A percentile compares a stretch with the other conserved stretches of the same genome.
These are phyloP conservation scores for Drosophila nikananu DNA, from an alignment of 1,140 invertebrate species.

Conservation along the genomic window DNA sequence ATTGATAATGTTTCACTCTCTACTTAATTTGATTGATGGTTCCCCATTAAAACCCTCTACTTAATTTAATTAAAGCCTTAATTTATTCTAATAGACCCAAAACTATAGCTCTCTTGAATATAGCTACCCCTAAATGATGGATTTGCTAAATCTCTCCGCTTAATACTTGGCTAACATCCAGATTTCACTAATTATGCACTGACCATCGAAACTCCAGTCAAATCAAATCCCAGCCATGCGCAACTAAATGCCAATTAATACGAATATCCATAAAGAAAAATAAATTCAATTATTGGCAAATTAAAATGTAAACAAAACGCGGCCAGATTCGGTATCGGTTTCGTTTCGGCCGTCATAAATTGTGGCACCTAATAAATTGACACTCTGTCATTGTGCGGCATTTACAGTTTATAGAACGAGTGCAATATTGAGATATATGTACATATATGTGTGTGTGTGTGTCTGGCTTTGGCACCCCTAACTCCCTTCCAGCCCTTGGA, in stretches of 20 bases:
- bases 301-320: conserved; percentile 64
- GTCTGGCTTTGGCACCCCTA: conserved; percentile 9
- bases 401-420: conserved; percentile 69
- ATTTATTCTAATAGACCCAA: neutral
- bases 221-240: conserved; percentile 5
- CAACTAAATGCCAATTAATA: conserved; percentile 53
- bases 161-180: neutral
- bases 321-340: conserved; percentile 43
- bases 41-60: neutral
- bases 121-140: conserved; percentile 2
- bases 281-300: conserved; percentile 69
- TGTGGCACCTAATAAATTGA: conserved; percentile 82
- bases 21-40: neutral
- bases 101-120: neutral
- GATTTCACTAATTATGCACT: neutral
- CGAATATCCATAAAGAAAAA: conserved; percentile 42
- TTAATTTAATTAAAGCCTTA: neutral
- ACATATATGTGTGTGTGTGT: conserved; percentile 1
- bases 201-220: conserved; percentile 2
- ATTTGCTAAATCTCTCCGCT: neutral
- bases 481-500: neutral
- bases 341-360: conserved; percentile 67
- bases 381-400: conserved; percentile 80
- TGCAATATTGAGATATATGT: neutral
- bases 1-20: neutral